A percentile compares a stretch with the other conserved stretches of the same genome.
phyloP scores from a whole-genome alignment of 2,888 invertebrate genomes.

The Odontomyia ornata region DNA sequence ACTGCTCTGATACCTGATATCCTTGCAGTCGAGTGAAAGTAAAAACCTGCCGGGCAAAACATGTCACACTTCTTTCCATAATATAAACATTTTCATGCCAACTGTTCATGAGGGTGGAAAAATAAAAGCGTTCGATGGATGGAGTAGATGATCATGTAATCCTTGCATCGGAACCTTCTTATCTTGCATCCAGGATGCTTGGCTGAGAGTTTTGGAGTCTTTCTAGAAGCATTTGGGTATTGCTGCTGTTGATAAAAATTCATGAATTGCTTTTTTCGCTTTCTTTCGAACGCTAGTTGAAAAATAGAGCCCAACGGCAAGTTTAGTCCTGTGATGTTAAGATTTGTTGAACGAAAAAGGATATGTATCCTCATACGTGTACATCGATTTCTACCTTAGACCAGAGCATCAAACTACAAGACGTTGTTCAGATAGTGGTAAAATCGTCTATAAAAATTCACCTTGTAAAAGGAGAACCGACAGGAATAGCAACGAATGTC shows the following conservation, averaged over 20 bases:
- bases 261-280: constrained; percentile 25
- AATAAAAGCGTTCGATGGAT: not conserved
- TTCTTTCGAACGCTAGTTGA: too few species aligned
- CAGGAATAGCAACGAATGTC: not conserved
- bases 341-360: not conserved
- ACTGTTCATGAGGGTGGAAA: constrained; percentile 6
- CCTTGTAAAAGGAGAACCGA: constrained; percentile 1
- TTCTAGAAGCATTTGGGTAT: constrained; percentile 13
- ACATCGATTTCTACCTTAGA: not conserved
- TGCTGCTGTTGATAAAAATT: constrained; percentile 38
- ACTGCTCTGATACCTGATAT: not conserved
- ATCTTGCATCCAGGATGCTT: constrained; percentile 2
- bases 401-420: not conserved
- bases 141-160: constrained; percentile 2
- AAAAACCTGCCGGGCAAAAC: not conserved
- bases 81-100: constrained; percentile 41
- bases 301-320: too few species aligned
- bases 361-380: not conserved
- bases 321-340: not conserved
- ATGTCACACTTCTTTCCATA: constrained; percentile 8
- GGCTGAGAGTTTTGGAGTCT: too few species aligned
- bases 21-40: not conserved
- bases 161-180: constrained; percentile 7
- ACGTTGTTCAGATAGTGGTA: not conserved
- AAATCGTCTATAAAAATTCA: constrained; percentile 18